These are phyloP conservation scores for Acrobasis repandana DNA, from an alignment of 2,888 invertebrate species.

Conservation along the genomic window DNA sequence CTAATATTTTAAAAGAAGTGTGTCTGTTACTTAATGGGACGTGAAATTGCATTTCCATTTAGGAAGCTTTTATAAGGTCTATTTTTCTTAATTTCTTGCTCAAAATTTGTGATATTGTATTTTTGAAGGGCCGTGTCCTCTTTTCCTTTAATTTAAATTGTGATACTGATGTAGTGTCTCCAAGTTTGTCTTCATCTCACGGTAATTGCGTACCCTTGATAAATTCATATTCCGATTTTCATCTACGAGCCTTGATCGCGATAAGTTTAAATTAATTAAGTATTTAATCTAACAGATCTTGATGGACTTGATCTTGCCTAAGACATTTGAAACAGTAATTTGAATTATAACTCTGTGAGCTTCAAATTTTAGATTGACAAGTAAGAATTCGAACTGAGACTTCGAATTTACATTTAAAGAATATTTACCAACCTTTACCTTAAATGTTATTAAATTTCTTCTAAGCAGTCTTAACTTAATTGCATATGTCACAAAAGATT, in stretches of 20 bases:
- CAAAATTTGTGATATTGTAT: not conserved
- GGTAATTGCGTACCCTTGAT: conserved; percentile 3
- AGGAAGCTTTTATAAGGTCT: not conserved
- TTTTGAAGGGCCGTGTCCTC: not conserved
- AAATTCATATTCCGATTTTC: conserved; percentile 16
- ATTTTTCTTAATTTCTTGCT: not conserved
- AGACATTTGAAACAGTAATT: not conserved
- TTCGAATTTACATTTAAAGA: too few relatives aligned
- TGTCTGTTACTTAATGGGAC: not conserved
- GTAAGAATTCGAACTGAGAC: too few relatives aligned
- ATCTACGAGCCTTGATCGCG: not conserved
- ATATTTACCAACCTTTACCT: too few relatives aligned
- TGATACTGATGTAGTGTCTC: not conserved
- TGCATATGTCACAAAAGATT: too few relatives aligned
- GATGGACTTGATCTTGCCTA: not conserved
- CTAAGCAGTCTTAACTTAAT: too few relatives aligned
- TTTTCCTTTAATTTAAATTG: not conserved
- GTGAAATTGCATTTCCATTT: not conserved
- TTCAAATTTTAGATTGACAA: not conserved
- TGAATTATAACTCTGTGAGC: not conserved
- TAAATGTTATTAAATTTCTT: too few relatives aligned
- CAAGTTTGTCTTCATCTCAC: conserved; percentile 1
- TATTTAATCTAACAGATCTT: conserved; percentile 3
- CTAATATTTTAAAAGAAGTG: conserved; percentile 2
- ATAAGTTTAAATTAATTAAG: conserved; percentile 28